Evolutionary conservation across 2,797 vertebrate species (phyloP).

Genomic region (Macropus fuliginosus): DNA sequence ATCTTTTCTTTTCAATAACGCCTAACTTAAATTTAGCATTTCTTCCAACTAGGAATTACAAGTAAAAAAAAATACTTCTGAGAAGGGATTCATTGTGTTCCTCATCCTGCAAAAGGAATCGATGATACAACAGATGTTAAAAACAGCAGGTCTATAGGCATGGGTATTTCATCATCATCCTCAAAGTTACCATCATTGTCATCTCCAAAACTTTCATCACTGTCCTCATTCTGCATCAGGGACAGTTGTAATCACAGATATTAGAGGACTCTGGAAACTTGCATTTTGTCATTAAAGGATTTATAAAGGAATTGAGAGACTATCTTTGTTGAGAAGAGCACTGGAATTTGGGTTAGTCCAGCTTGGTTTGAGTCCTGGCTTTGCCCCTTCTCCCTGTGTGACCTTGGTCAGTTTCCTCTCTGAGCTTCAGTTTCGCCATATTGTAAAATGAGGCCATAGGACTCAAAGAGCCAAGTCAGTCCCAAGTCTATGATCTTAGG

Average conservation of each 20-base stretch:
- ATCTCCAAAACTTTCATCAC: too few relatives aligned
- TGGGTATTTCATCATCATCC: not conserved
- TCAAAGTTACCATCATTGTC: too few relatives aligned
- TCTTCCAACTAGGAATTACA: not conserved
- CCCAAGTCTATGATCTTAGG: not conserved
- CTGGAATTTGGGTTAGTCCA: not conserved
- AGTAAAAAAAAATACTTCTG: not conserved
- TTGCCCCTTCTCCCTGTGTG: not conserved
- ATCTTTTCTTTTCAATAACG: not conserved
- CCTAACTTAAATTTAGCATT: not conserved
- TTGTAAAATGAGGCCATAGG: not conserved
- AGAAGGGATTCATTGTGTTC: not conserved
- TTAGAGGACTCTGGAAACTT: not conserved
- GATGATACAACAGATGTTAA: not conserved
- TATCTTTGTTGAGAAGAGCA: not conserved
- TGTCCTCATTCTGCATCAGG: not conserved
- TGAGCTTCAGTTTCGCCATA: not conserved
- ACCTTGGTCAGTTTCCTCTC: not conserved
- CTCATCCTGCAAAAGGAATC: not conserved
- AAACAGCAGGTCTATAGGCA: not conserved
- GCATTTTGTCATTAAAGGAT: not conserved
- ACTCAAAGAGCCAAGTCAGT: not conserved
- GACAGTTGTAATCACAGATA: not conserved
- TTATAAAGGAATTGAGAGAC: not conserved
- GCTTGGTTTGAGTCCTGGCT: not conserved